Percentiles rank a stretch among this genome's conserved stretches.
Conservation (phyloP, 2,113 vertebrate species). For the Bubo scandiacus region DNA sequence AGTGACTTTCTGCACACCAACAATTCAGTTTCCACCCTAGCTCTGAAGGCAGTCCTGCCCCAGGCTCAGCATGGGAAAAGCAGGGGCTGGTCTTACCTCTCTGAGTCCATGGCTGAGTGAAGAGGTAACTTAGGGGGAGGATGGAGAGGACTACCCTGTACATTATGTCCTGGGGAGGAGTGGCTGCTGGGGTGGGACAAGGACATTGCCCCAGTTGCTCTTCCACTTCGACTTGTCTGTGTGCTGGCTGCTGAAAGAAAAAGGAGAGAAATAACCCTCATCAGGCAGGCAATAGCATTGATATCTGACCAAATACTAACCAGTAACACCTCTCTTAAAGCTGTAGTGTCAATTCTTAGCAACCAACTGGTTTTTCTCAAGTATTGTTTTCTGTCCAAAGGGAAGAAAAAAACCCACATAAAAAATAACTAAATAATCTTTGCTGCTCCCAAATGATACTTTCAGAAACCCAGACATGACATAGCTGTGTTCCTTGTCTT, state of each 20-base stretch:
- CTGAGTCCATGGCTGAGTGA: constrained; percentile 68
- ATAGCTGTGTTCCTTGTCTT: not conserved
- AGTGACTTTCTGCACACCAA: not conserved
- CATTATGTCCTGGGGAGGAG: constrained; percentile 70
- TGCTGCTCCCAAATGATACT: not conserved
- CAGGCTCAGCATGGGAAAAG: not conserved
- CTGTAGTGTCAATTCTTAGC: not conserved
- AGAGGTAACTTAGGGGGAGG: constrained; percentile 70
- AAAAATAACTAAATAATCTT: not conserved
- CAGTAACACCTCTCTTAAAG: not conserved
- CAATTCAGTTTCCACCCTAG: not conserved
- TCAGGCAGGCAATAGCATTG: not conserved
- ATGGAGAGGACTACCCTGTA: constrained; percentile 75
- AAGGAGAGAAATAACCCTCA: constrained; percentile 1
- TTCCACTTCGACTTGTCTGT: constrained; percentile 65
- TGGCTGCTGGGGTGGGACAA: constrained; percentile 72
- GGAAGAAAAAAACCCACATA: not conserved
- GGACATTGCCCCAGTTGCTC: constrained; percentile 65
- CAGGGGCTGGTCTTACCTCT: constrained; percentile 73
- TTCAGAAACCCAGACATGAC: not conserved
- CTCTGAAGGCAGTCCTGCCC: constrained; percentile 8
- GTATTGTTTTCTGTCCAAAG: not conserved
- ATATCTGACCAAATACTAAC: not conserved
- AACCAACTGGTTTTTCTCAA: not conserved
- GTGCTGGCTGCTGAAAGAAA: constrained; percentile 67